phyloP scores from a whole-genome alignment of 1,140 invertebrate genomes.

The Drosophila micromelanica region DNA sequence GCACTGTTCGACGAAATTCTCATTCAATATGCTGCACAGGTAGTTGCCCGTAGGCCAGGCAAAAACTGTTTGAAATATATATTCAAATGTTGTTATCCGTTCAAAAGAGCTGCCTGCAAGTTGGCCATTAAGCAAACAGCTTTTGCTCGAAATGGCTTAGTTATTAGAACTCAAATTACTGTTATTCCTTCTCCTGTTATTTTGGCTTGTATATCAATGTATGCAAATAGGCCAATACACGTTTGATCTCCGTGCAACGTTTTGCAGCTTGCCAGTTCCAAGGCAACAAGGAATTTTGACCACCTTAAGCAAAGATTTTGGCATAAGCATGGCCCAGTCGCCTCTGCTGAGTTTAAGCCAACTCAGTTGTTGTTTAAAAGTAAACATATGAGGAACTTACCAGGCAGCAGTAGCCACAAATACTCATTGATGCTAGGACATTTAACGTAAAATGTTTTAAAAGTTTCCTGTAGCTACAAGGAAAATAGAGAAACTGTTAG shows the following conservation, averaged over 20 bases:
- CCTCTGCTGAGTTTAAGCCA: background rate
- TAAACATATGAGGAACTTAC: background rate
- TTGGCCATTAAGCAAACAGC: conserved; percentile 34
- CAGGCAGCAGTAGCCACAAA: background rate
- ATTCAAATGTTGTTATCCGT: conserved; percentile 35
- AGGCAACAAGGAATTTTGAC: background rate
- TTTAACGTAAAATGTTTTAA: background rate
- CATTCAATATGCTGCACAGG: conserved; percentile 45
- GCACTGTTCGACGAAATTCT: conserved; percentile 27
- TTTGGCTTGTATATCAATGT: conserved; percentile 34
- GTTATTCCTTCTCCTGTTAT: conserved; percentile 2
- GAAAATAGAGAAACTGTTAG: background rate
- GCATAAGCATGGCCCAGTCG: background rate
- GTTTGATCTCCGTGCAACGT: conserved; percentile 21
- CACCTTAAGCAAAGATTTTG: conserved; percentile 2
- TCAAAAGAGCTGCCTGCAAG: conserved; percentile 21
- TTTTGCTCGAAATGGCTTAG: conserved; percentile 33
- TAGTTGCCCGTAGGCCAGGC: conserved; percentile 21
- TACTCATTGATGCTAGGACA: background rate
- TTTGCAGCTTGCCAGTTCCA: conserved; percentile 1
- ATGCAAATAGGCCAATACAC: conserved; percentile 46
- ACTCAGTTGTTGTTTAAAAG: background rate
- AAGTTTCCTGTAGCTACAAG: background rate
- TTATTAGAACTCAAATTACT: conserved; percentile 11
- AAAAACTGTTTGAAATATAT: conserved; percentile 43